Evolutionary conservation across 1,140 invertebrate genomes (phyloP).

Genomic region (Lepidotrigona ventralis): DNA sequence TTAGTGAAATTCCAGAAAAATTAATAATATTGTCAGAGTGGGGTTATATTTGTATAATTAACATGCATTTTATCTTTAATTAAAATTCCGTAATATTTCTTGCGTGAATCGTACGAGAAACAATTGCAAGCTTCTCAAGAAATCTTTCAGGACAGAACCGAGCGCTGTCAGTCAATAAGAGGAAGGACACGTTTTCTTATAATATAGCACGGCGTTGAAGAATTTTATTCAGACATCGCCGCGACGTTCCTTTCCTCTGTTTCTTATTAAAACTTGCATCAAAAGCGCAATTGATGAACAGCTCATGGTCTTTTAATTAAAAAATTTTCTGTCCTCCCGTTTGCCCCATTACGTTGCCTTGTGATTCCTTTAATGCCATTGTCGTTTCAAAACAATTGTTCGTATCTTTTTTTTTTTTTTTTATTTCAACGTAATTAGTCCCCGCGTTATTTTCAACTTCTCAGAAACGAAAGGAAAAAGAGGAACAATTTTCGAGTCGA

Average conservation of each 20-base stretch:
- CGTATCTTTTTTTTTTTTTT: too few relatives aligned
- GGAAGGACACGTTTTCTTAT: background rate
- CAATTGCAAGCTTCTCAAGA: background rate
- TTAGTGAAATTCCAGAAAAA: background rate
- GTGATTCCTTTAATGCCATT: background rate
- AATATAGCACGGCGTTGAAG: background rate
- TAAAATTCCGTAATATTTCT: background rate
- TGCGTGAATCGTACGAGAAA: background rate
- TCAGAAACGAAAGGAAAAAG: background rate
- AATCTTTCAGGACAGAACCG: background rate
- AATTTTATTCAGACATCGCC: slow-evolving; percentile 7
- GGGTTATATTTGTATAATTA: background rate
- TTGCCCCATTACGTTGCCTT: too few relatives aligned
- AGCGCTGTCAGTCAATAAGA: background rate
- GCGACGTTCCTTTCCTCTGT: background rate
- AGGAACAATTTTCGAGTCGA: too few relatives aligned
- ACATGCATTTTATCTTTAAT: background rate
- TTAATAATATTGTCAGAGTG: background rate
- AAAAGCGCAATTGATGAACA: background rate
- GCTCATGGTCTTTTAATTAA: background rate
- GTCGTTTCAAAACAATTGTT: background rate
- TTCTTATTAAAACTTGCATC: background rate
- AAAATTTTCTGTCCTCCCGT: background rate
- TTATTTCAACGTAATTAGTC: background rate
- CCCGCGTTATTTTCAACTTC: background rate